Base-by-base conservation (phyloP, 1,140 invertebrate genomes). In the Drosophila ironensis region DNA sequence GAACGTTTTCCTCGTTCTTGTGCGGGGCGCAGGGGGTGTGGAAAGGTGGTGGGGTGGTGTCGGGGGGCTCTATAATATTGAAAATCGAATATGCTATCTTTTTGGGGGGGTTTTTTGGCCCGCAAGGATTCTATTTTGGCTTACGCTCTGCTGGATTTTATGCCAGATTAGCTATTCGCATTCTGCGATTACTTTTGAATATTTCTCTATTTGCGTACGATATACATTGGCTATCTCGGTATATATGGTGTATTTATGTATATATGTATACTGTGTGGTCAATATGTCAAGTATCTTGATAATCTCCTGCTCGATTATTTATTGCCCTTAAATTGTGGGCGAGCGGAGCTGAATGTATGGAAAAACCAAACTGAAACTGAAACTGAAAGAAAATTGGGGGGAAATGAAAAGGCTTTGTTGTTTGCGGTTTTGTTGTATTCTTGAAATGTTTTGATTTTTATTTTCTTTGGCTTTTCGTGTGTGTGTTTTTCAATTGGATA, bases 381-480 rank as follows among this genome's bases (percentile, higher is more conserved):
- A 59, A 59, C 35, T 24, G 35, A 52, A 60, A 40, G 22, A 11
- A 27, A 61, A 40, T 25, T 48, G 16, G 22, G 33, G 25, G 17
- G 57, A 50, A 68, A 68, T 68, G 27, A 68, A 68, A 68, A 30
- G 11, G 25, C 51, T 30, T 38, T 20, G 25, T 52, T 40, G 9
- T 27, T 30, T 11, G 28, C 16, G 48, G 30, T 41, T 72, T 47
- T 53, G 17, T 61, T 76, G 42, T 51, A 27, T 57, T 69, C 50
- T 50, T 56, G 28, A 66, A 76, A 46, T 68, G 46, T 72, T 76
- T 76, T 72, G 30, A 61, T 73, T 68, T 71, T 67, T 70, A 72
- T 84, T 67, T 69, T 82, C 77, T 82, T 82, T 82, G 77, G 77
- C 78, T 82, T 86, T 75, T 59, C 47, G 64, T 56, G 52, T 72